phyloP scores from a whole-genome alignment of 2,888 invertebrate species.

The Ctenicera cuprea region DNA sequence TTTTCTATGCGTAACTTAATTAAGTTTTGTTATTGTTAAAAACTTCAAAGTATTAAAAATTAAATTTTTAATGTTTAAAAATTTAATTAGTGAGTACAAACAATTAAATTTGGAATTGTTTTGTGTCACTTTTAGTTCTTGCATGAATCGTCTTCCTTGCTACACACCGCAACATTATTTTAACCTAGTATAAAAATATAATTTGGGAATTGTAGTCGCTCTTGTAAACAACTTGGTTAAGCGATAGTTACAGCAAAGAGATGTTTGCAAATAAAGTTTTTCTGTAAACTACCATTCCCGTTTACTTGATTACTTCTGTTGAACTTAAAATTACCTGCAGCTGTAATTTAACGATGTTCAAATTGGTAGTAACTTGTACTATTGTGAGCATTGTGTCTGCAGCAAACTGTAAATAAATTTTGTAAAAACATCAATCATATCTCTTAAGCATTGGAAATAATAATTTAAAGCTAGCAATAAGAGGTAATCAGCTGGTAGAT shows the following conservation, averaged over 20 bases:
- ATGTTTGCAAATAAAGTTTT: neutral
- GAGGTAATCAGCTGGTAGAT: neutral
- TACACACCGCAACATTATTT: too few species aligned
- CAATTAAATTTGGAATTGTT: too few species aligned
- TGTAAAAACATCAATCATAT: neutral
- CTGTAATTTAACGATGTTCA: neutral
- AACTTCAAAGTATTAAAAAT: too few species aligned
- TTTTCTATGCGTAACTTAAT: too few species aligned
- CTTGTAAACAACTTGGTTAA: too few species aligned
- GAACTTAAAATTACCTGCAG: neutral
- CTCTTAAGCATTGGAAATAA: neutral
- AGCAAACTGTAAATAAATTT: neutral
- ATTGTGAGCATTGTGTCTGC: neutral
- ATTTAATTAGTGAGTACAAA: too few species aligned
- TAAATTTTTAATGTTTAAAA: too few species aligned
- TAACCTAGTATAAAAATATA: too few species aligned
- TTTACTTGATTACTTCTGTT: neutral
- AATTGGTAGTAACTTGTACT: neutral
- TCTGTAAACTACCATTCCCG: neutral
- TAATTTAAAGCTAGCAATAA: conserved; percentile 1
- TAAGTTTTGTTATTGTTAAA: too few species aligned
- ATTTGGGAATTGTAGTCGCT: too few species aligned
- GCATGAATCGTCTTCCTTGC: too few species aligned
- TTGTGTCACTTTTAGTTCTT: too few species aligned
- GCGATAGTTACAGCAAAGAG: neutral